phyloP scores from a whole-genome alignment of 2,113 vertebrate genomes.

The Eidolon helvum region DNA sequence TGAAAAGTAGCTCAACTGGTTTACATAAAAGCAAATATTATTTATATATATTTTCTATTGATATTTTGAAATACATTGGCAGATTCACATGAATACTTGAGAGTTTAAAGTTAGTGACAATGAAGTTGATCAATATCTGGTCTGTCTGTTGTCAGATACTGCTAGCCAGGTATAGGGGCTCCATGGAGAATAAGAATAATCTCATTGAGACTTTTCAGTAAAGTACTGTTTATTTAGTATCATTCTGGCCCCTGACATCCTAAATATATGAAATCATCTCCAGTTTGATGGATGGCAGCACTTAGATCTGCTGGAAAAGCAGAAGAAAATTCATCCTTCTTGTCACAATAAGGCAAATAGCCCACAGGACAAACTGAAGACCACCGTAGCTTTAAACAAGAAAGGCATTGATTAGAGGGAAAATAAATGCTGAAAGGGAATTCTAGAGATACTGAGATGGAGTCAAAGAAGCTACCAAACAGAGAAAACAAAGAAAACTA shows the following conservation, averaged over 20 bases:
- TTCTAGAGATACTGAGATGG: conserved; percentile 33
- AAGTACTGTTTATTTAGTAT: neutral
- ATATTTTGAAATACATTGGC: neutral
- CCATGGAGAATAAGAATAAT: neutral
- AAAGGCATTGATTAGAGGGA: conserved; percentile 77
- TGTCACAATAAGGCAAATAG: conserved; percentile 62
- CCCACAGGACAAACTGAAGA: conserved; percentile 46
- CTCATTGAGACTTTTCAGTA: neutral
- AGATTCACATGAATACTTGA: neutral
- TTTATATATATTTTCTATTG: neutral
- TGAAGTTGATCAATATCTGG: neutral
- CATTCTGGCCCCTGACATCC: conserved; percentile 47
- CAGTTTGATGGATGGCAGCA: conserved; percentile 49
- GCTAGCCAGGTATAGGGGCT: neutral
- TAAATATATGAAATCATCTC: conserved; percentile 50
- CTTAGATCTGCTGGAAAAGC: conserved; percentile 49
- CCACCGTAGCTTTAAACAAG: conserved; percentile 71
- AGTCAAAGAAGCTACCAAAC: conserved; percentile 75
- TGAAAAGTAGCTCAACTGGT: neutral
- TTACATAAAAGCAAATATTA: neutral
- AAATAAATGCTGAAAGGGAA: conserved; percentile 66
- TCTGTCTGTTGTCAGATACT: neutral
- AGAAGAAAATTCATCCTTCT: conserved; percentile 62
- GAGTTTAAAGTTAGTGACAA: neutral
- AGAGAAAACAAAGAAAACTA: conserved; percentile 79